Conservation (phyloP, 2,797 vertebrate species). For the Rachycentron canadum region DNA sequence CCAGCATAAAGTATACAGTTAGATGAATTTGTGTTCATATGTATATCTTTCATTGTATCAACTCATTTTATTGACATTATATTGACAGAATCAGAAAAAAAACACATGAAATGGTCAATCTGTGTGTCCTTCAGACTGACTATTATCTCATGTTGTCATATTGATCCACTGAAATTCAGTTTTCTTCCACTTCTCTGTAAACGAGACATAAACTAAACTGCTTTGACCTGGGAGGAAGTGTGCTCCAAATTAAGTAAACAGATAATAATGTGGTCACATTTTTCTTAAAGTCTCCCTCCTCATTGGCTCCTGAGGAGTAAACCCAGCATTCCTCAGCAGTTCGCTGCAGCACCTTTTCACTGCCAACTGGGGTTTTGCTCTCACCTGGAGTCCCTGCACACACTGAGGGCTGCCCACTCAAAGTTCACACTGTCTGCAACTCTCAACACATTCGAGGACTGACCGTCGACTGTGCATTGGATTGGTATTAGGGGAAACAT, state of each 20-base stretch:
- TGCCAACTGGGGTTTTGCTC: conserved; percentile 57
- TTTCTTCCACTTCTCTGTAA: conserved; percentile 22
- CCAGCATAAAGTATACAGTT: not conserved
- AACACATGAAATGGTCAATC: not conserved
- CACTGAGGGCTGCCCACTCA: conserved; percentile 25
- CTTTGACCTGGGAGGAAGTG: conserved; percentile 70
- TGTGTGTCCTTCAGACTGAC: not conserved
- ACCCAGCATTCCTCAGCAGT: conserved; percentile 74
- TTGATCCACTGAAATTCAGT: not conserved
- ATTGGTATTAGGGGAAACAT: conserved; percentile 68
- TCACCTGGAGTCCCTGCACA: conserved; percentile 61
- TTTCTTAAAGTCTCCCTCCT: conserved; percentile 66
- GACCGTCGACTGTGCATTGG: conserved; percentile 9
- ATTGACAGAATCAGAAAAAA: no score
- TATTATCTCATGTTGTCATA: not conserved
- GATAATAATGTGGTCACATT: conserved; percentile 70
- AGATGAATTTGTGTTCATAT: not conserved
- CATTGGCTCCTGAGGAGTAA: conserved; percentile 79
- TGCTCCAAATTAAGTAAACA: conserved; percentile 65
- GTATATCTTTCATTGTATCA: not conserved
- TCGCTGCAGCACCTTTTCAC: conserved; percentile 63
- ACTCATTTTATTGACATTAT: not conserved
- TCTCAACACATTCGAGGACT: conserved; percentile 20
- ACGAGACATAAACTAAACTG: conserved; percentile 44
- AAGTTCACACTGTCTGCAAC: conserved; percentile 35